Evolutionary conservation across 2,113 vertebrate genomes (phyloP), one percentile per base, ranked within the genome.

Genomic region (Ailuropoda melanoleuca): DNA sequence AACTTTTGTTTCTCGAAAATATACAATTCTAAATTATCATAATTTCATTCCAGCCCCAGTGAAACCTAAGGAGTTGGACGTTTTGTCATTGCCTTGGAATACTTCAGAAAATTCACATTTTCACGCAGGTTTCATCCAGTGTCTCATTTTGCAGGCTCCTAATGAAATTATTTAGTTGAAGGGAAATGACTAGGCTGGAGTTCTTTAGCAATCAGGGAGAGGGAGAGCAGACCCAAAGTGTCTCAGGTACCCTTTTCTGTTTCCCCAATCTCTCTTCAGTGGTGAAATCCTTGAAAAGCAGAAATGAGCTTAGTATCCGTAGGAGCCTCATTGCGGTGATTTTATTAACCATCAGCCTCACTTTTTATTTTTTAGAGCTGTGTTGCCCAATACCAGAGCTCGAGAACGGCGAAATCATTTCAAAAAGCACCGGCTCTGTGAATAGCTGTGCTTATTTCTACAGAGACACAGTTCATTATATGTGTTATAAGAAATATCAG

Each of bases 401-500:
- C 43, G 21, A 48, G 12, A 24, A 75, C n/a, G 37, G 48, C 4
- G 3, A 0, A 88, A 93, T 92, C 56, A 9, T 0, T 84, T 0
- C 0, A 0, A 64, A 0, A 9, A 84, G 2, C 46, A 0, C 0
- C 0, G 0, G 0, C 1, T 6, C 0, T 8, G 1, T 1, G 26
- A 53, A 12, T 29, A 9, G 12, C 8, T 98, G 98, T 64, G 3
- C 0, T 26, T 97, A 95, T 81, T 34, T 24, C 66, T 78, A 21
- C 4, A 10, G 6, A 7, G 87, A 95, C 0, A 0, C 0, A 0
- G 0, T 98, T 72, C 24, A 0, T 21, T 98, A 90, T 60, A 4
- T 0, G 24, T 96, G 96, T 60, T 0, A 1, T 12, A 4, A 8
- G 0, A 2, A 0, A 9, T 0, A 1, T 0, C 0, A 0, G 0